Base-by-base conservation (phyloP, 2,797 vertebrate species). In the Brotula barbata region DNA sequence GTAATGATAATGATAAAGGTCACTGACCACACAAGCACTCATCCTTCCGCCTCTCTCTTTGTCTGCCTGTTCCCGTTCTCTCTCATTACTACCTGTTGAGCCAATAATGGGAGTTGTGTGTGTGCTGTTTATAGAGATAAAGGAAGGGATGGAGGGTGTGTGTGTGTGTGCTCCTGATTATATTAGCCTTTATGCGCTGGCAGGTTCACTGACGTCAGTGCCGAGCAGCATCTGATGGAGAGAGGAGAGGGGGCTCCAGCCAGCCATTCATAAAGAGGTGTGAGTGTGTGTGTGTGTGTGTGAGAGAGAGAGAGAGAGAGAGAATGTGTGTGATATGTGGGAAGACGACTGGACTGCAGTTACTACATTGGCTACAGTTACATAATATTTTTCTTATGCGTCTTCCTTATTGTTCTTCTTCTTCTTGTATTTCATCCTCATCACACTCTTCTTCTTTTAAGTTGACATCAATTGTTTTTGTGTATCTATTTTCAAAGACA, bases 191-290 rank as follows among this genome's bases (percentile, higher is more conserved):
- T 80, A 77, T 79, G 67, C 54, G 54, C 68, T 68, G 40, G 60
- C 72, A 81, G 78, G 75, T 72, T 70, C 63, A 64, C 64, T 88
- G 87, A 88, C 79, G 76, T 88, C 86, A 86, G 58, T 50, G 50
- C 58, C 57, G 53, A 70, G 71, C 62, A 62, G 53, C 55, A 64
- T 74, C 74, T 59, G 49, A 78, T 77, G 23, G 58, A 65, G 60
- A 34, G 66, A 37, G 36, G 59, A 11, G 3, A 61, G 52, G 7
- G 33, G 42, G 41, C 53, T 56, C 33, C 41, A 52, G 36, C 5
- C 47, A 61, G 43, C 51, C 76, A 80, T 78, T 85, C 72, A 88
- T 66, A 69, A 75, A 78, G 40, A 60, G 25, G 16, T 61, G 37
- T 16, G 37, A n/a, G 14, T 39, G 37, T 20, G 55, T 48, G 62